Evolutionary conservation across 2,888 invertebrate genomes (phyloP).

Genomic region (Caenorhabditis japonica): DNA sequence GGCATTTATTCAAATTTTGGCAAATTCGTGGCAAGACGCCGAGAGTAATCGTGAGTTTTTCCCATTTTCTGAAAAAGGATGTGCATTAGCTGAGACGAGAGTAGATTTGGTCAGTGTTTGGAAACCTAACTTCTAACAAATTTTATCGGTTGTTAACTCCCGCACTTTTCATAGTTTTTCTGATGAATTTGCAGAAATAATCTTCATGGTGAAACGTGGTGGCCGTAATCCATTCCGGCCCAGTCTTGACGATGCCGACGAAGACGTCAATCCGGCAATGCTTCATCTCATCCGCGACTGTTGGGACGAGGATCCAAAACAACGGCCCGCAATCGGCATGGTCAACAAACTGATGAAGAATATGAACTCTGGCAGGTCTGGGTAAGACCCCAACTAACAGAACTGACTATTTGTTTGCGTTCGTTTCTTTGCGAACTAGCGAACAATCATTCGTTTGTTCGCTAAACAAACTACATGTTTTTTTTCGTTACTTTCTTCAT

Average conservation of each 20-base stretch:
- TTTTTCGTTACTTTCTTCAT: conserved; percentile 26
- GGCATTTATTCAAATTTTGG: no score
- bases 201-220: conserved; percentile 71
- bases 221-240: conserved; percentile 63
- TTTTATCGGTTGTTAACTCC: no score
- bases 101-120: no score
- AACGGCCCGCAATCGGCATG: conserved; percentile 68
- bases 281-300: conserved; percentile 73
- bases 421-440: conserved; percentile 1
- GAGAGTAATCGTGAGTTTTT: no score
- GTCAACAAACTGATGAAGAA: conserved; percentile 67
- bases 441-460: conserved; percentile 16
- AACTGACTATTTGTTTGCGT: conserved; percentile 8
- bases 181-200: conserved; percentile 64
- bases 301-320: conserved; percentile 71
- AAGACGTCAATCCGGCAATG: conserved; percentile 70
- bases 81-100: no score
- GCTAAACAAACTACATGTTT: conserved; percentile 20
- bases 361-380: conserved; percentile 70
- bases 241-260: conserved; percentile 51
- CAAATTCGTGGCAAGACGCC: no score
- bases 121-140: no score
- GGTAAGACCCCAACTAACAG: conserved; percentile 22
- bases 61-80: no score
- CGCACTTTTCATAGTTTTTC: no score